Evolutionary conservation across 2,797 vertebrate genomes (phyloP), one percentile per base, ranked within the genome.

Genomic region (Microchirus variegatus): DNA sequence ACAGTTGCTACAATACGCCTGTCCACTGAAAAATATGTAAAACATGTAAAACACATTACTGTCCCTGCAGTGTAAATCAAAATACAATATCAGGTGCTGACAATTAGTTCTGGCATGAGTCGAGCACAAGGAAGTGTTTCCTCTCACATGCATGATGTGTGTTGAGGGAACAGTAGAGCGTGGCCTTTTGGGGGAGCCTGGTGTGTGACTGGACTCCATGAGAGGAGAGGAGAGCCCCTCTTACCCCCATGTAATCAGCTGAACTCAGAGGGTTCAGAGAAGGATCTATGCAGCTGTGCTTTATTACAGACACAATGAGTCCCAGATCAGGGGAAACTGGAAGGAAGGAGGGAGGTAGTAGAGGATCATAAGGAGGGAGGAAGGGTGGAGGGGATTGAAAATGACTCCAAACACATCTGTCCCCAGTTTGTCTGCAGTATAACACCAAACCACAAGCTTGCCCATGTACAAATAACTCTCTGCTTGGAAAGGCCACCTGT

Each of bases 281-380:
- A 59, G 74, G 82, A 90, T 90, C 83, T 71, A 72, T 84, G 85
- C 91, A 91, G 91, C 90, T 91, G 90, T 83, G 89, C 87, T 93
- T 90, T 90, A 90, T 90, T 88, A 89, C 81, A 78, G 86, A 88
- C 89, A 90, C 90, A 92, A 92, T 90, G 89, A 91, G 81, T 87
- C 82, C 86, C 89, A 91, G 90, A 92, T 92, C 90, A 90, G 70
- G 84, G 72, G 75, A 67, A 78, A 73, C 71, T 85, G 73, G 64
- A 74, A 75, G 72, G 50, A 54, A 8, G 38, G 38, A 19, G 73
- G 58, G 69, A 61, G 64, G 65, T 64, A 55, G 59, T 51, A 59
- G 64, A 57, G 42, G 61, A 82, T 78, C 66, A 67, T 10, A 17
- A 49, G 40, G 53, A 18, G 48, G 14, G 42, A 17, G 54, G 52